Evolutionary conservation across 2,888 invertebrate species (phyloP), one percentile per base, ranked within the genome.

Genomic region (Leuctra nigra): DNA sequence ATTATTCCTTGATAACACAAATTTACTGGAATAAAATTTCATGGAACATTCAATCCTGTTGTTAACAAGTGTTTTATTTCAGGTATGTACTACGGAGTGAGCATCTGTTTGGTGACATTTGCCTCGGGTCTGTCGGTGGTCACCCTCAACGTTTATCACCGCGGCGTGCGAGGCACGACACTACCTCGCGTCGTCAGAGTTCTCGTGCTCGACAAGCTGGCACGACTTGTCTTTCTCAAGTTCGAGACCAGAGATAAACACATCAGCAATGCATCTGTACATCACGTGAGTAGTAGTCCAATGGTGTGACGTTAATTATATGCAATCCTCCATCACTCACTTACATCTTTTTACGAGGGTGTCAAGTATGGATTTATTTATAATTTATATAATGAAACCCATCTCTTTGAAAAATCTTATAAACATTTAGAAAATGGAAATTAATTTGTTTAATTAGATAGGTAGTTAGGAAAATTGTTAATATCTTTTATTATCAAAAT

Each of bases 61-160:
- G 33, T 33, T 33, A 38, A 38, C 38, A 29, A 7, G n/a, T n/a
- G n/a, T n/a, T n/a, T 9, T 53, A 4, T 56, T 39, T 6, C 53
- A 88, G 88, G 87, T 74, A 75, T 88, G 65, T 89, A 89, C 71
- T 89, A 88, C 66, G 88, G 87, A 54, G 87, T 87, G 24, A 87
- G 87, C 71, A 88, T 88, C 66, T 88, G 87, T 65, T 73, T 89
- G 63, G 88, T 89, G 39, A 86, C 87, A 0, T 86, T 88, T 68
- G 87, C 88, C 4, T 87, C 87, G 1, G 87, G 86, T 1, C 75
- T 88, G 54, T 88, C 90, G 0, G 91, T 91, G 54, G 86, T 91
- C 57, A 91, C 91, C 1, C 76, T 91, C 61, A 91, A 90, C 71
- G 83, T 91, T 68, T 90, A 91, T 72, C 89, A 91, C 76, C 79